Conservation (phyloP, 23 tunicate genomes). For the Diplosoma virens region DNA sequence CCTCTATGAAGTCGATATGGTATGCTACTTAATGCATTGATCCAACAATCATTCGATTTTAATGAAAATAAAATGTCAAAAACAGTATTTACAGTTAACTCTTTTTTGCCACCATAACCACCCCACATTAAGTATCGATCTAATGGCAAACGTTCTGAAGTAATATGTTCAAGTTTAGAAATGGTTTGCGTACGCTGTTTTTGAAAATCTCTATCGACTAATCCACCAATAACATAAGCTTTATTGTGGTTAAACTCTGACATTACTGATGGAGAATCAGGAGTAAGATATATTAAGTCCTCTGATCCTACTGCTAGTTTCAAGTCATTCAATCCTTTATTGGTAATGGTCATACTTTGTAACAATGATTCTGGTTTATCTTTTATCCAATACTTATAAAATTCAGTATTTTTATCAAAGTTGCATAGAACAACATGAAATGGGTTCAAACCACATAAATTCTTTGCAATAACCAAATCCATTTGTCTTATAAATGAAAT, state of each 20-base stretch:
- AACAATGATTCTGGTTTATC: too few species aligned
- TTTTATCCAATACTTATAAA: neutral
- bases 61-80: slow-evolving; percentile 32
- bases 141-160: slow-evolving; percentile 25
- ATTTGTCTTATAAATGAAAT: slow-evolving; percentile 4
- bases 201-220: slow-evolving; percentile 30
- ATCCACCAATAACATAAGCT: slow-evolving; percentile 55
- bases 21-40: slow-evolving; percentile 43
- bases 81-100: slow-evolving; percentile 26
- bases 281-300: slow-evolving; percentile 53
- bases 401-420: neutral
- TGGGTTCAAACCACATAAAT: neutral
- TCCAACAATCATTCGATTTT: slow-evolving; percentile 51
- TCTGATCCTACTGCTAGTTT: slow-evolving; percentile 7
- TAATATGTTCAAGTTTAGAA: slow-evolving; percentile 8
- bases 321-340: neutral
- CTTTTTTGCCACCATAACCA: slow-evolving; percentile 29
- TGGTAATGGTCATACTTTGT: neutral
- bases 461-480: neutral
- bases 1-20: slow-evolving; percentile 63
- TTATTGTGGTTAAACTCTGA: slow-evolving; percentile 30
- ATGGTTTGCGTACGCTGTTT: slow-evolving; percentile 14
- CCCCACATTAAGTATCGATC: slow-evolving; percentile 57
- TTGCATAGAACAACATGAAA: slow-evolving; percentile 20
- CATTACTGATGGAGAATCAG: slow-evolving; percentile 50